Evolutionary conservation across 2,113 vertebrate genomes (phyloP).

Genomic region (crab-eating macaque (Macaca fascicularis)): DNA sequence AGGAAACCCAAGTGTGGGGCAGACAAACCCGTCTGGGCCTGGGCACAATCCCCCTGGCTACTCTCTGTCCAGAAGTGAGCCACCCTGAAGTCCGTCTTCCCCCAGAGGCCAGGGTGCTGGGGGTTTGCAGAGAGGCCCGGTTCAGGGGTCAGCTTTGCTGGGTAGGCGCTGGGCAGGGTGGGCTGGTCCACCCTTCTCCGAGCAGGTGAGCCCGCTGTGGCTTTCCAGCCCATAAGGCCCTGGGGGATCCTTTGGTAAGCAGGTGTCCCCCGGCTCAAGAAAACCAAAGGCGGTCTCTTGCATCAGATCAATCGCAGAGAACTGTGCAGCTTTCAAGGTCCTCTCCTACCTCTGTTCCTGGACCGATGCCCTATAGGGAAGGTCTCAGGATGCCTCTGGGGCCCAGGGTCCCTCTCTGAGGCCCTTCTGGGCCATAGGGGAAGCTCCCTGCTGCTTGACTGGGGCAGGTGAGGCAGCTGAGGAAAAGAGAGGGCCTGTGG

Average conservation of each 20-base stretch:
- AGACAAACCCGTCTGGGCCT: neutral
- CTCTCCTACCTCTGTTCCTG: neutral
- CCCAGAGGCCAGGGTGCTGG: rapidly evolving
- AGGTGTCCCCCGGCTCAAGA: neutral
- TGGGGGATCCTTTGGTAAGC: neutral
- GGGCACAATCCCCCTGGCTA: neutral
- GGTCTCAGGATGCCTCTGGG: neutral
- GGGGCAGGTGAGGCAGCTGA: neutral
- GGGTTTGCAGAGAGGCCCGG: neutral
- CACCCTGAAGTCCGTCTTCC: too few species aligned
- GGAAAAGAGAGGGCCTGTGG: neutral
- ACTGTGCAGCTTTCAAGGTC: rapidly evolving
- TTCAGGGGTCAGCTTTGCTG: neutral
- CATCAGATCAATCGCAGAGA: neutral
- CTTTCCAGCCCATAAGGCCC: neutral
- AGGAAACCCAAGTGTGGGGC: neutral
- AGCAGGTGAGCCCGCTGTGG: neutral
- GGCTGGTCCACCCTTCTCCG: neutral
- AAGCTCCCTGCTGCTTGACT: neutral
- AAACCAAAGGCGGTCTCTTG: neutral
- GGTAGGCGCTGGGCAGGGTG: neutral
- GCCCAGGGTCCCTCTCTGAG: rapidly evolving
- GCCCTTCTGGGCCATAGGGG: neutral
- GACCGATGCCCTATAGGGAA: neutral
- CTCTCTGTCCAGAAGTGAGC: neutral